Percentiles rank a stretch among this genome's conserved stretches.
phyloP scores from a whole-genome alignment of 92 coral and sea anemone species.

The Plumapathes pennacea region DNA sequence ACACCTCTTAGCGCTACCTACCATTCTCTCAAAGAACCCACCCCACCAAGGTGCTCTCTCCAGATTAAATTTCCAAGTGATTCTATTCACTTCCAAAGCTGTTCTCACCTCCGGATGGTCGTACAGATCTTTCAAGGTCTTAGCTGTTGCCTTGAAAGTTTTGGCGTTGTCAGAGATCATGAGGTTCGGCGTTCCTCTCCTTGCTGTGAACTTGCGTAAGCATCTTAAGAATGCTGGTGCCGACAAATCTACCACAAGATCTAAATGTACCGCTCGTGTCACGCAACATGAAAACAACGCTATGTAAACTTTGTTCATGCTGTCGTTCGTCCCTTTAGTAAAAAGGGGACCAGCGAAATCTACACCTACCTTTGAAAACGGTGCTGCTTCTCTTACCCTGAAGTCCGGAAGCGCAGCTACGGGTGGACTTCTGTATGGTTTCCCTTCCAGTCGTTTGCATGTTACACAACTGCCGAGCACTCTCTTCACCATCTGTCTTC shows the following conservation, averaged over 20 bases:
- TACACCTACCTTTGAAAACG: constrained; percentile 43
- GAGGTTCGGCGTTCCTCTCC: constrained; percentile 15
- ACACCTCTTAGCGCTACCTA: no score
- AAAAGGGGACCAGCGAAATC: constrained; percentile 45
- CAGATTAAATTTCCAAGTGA: constrained; percentile 31
- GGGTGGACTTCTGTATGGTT: constrained; percentile 13
- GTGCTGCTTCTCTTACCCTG: constrained; percentile 13
- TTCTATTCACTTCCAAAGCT: no score
- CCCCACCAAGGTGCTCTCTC: constrained; percentile 38
- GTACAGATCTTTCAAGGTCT: no score
- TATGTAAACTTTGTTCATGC: constrained; percentile 26
- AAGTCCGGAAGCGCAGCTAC: constrained; percentile 25
- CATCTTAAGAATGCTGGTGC: constrained; percentile 25
- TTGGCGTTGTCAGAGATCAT: constrained; percentile 35
- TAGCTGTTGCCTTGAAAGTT: no score
- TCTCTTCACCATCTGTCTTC: constrained; percentile 30
- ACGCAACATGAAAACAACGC: constrained; percentile 35
- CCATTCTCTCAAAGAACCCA: no score
- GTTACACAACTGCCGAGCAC: constrained; percentile 1
- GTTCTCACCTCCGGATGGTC: no score
- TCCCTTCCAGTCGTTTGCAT: constrained; percentile 32
- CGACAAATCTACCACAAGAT: constrained; percentile 16
- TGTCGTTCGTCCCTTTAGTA: no score
- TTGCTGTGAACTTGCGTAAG: constrained; percentile 27
- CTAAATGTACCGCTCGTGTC: constrained; percentile 16